These are phyloP conservation scores for Ferdinandea cuprea DNA, from an alignment of 2,888 invertebrate species.

Conservation along the genomic window DNA sequence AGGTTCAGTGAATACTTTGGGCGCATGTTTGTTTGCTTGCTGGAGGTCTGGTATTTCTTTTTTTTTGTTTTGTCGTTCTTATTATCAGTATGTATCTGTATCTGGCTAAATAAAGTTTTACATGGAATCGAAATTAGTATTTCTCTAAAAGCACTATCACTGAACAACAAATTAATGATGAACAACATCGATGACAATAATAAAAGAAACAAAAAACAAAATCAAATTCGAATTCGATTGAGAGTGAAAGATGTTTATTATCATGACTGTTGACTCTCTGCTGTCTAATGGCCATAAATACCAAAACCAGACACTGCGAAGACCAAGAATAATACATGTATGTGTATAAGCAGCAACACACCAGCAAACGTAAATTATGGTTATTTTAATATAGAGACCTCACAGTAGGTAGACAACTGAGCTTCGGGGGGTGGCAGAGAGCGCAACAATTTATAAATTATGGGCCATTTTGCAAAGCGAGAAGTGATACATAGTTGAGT, in stretches of 20 bases:
- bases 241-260: constrained; percentile 74
- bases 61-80: not conserved
- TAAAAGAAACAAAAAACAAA: constrained; percentile 28
- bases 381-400: constrained; percentile 56
- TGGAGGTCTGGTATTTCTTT: constrained; percentile 3
- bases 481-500: constrained; percentile 53
- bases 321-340: constrained; percentile 67
- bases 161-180: too few species aligned
- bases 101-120: too few species aligned
- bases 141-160: constrained; percentile 57
- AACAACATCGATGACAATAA: constrained; percentile 63
- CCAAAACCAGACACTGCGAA: constrained; percentile 22
- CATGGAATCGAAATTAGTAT: too few species aligned
- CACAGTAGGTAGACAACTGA: constrained; percentile 23
- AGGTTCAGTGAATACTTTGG: constrained; percentile 34
- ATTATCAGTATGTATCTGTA: constrained; percentile 30
- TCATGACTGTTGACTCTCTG: constrained; percentile 70
- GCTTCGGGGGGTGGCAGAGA: constrained; percentile 16
- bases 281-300: constrained; percentile 73
- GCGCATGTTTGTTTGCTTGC: constrained; percentile 41
- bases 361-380: constrained; percentile 69
- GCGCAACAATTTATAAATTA: constrained; percentile 66
- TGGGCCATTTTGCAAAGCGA: constrained; percentile 69
- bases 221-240: constrained; percentile 69
- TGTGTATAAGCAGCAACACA: constrained; percentile 57